Percentiles rank a stretch among this genome's conserved stretches.
These are phyloP conservation scores for Linepithema humile DNA, from an alignment of 1,140 invertebrate species.

Conservation along the genomic window DNA sequence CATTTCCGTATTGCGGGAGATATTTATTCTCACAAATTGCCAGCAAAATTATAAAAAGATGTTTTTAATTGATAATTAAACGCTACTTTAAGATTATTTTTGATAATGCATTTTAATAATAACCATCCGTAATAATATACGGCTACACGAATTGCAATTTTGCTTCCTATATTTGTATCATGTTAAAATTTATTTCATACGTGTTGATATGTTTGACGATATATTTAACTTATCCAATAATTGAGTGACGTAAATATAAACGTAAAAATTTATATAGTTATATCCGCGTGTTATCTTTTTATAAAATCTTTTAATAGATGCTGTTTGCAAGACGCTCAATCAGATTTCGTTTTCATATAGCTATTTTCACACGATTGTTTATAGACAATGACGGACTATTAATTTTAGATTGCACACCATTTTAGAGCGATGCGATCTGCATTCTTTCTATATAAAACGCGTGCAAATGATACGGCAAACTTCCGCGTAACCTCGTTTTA, in stretches of 20 bases:
- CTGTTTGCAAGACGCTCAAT: not conserved
- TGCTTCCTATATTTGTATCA: not conserved
- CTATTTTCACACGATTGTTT: not conserved
- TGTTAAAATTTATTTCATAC: not conserved
- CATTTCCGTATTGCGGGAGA: not conserved
- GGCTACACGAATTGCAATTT: not conserved
- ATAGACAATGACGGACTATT: not conserved
- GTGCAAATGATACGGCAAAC: slow-evolving; percentile 6
- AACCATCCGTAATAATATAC: too few relatives aligned
- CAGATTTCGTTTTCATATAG: not conserved
- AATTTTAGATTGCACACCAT: slow-evolving; percentile 2
- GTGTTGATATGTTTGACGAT: not conserved
- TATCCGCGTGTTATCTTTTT: not conserved
- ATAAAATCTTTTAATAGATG: not conserved
- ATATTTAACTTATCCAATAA: not conserved
- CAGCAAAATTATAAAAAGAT: not conserved
- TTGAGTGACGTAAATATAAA: not conserved
- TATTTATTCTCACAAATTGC: not conserved
- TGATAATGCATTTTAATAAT: too few relatives aligned
- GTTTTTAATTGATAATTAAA: not conserved
- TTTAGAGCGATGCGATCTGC: not conserved
- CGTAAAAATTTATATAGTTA: not conserved
- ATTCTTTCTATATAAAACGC: not conserved
- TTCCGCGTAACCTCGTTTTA: slow-evolving; percentile 21
- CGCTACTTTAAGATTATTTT: too few relatives aligned